phyloP scores from a whole-genome alignment of 2,113 vertebrate species.

The Lepus timidus region DNA sequence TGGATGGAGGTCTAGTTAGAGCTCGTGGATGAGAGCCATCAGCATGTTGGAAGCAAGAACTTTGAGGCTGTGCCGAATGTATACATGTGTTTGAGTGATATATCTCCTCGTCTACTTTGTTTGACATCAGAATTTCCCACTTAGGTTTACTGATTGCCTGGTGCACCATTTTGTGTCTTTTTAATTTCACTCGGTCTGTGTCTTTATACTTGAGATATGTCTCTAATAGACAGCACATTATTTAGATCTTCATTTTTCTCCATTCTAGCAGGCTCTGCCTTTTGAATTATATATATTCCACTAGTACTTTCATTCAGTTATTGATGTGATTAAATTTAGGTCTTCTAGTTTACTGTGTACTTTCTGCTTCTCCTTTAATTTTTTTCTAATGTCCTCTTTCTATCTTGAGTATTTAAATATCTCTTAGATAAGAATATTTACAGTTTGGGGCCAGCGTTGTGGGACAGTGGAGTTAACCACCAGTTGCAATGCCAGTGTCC shows the following conservation, averaged over 20 bases:
- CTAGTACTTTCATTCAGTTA: neutral
- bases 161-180: neutral
- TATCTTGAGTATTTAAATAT: neutral
- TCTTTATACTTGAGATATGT: neutral
- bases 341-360: neutral
- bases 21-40: neutral
- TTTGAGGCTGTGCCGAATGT: neutral
- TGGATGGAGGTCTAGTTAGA: neutral
- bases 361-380: neutral
- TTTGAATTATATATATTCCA: neutral
- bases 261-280: neutral
- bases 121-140: too few relatives aligned
- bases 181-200: neutral
- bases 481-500: too few relatives aligned
- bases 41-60: neutral
- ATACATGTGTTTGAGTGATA: neutral
- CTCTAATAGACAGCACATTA: neutral
- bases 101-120: neutral
- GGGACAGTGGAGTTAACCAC: too few relatives aligned
- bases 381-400: neutral
- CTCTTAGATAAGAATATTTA: neutral
- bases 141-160: neutral
- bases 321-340: neutral
- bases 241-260: neutral
- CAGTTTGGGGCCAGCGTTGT: too few relatives aligned